Base-by-base conservation (phyloP, 2,797 vertebrate genomes). In the Myotis findleyi region DNA sequence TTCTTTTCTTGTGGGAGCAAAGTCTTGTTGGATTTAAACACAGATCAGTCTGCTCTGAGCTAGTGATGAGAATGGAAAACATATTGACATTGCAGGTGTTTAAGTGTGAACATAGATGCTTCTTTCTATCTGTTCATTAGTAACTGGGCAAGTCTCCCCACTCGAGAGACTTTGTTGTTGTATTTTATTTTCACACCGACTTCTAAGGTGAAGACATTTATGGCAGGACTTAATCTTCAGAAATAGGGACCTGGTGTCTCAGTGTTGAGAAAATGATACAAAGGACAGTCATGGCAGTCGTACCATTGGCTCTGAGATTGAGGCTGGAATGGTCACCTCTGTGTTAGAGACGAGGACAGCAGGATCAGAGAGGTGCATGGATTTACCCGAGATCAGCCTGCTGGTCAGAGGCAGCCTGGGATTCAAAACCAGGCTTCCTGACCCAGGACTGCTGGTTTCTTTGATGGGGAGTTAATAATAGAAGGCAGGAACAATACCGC, bases 181-280 rank as follows among this genome's bases (percentile, higher is more conserved):
- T 75, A 23, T 64, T 88, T 66, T 62, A 57, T 92, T 73, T 71
- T 36, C 30, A 27, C 20, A 1, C 30, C 14, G 62, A 85, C 23
- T 93, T 92, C 90, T 55, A 33, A 30, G 44, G 71, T n/a, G 66
- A 87, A 95, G 93, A 94, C 68, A 73, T 41, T 71, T 55, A 66
- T 0, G 5, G 55, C 27, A 30, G 64, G 2, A 3, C 23, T 49
- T 77, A 14, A 38, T 69, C 87, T 94, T 44, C 38, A 66, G 77
- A 82, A 79, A 68, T 11, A 17, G 17, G 53, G 17, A 41, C 51
- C n/a, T 25, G 73, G 82, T 25, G 23, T 36, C 75, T 87, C 17
- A 25, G 41, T 5, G 44, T 30, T 55, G 66, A 47, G 49, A 20
- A 47, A 12, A 49, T 1, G 53, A n/a, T 9, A 12, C 12, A 14